These are phyloP conservation scores for Gastrophysa polygoni DNA, from an alignment of 2,888 invertebrate species.

Conservation along the genomic window DNA sequence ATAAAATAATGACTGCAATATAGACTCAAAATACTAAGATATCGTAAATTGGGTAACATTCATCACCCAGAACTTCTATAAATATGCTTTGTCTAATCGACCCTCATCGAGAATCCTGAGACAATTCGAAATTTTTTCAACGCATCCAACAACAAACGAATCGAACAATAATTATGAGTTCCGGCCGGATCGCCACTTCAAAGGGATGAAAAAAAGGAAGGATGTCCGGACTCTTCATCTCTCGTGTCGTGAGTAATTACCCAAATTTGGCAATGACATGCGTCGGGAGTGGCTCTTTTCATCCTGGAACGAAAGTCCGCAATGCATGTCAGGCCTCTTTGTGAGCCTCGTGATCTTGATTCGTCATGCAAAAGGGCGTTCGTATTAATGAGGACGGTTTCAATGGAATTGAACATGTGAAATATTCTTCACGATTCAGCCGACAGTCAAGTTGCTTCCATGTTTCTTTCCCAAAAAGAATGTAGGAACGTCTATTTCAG, in stretches of 20 bases:
- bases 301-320: slow-evolving; percentile 25
- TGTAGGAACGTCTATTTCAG: too few relatives aligned
- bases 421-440: background rate
- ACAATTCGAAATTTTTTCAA: slow-evolving; percentile 38
- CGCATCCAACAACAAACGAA: slow-evolving; percentile 36
- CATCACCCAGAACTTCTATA: too few relatives aligned
- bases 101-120: slow-evolving; percentile 14
- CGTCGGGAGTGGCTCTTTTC: slow-evolving; percentile 31
- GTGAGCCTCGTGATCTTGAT: slow-evolving; percentile 24
- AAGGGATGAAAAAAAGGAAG: slow-evolving; percentile 30
- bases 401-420: background rate
- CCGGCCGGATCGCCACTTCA: slow-evolving; percentile 30
- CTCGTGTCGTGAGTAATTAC: slow-evolving; percentile 40
- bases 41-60: too few relatives aligned
- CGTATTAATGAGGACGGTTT: background rate
- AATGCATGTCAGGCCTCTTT: slow-evolving; percentile 15
- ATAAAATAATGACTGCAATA: too few relatives aligned
- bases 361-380: slow-evolving; percentile 10
- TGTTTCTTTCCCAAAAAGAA: too few relatives aligned
- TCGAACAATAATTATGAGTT: slow-evolving; percentile 39
- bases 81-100: too few relatives aligned
- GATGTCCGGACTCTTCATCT: slow-evolving; percentile 26
- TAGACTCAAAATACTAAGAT: too few relatives aligned
- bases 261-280: slow-evolving; percentile 45
- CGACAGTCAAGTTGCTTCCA: background rate